These are phyloP conservation scores for Tenthredo notha DNA, from an alignment of 2,888 invertebrate species.

Conservation along the genomic window DNA sequence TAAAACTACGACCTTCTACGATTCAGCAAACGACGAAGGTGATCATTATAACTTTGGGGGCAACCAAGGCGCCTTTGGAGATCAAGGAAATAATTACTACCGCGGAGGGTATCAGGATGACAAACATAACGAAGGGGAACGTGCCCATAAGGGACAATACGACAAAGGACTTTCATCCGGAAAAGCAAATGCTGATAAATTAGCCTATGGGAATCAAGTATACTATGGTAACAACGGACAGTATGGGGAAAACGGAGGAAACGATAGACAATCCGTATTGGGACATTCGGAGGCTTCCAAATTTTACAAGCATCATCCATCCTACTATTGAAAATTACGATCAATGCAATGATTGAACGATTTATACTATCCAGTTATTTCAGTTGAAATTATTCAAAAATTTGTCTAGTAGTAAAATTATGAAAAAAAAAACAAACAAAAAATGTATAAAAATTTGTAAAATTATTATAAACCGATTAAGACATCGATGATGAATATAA, in stretches of 20 bases:
- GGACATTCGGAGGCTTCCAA: slow-evolving; percentile 83
- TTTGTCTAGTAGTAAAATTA: not conserved
- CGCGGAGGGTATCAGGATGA: slow-evolving; percentile 83
- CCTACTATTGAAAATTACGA: slow-evolving; percentile 70
- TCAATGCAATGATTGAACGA: not conserved
- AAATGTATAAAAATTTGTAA: not conserved
- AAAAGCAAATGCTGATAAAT: slow-evolving; percentile 82
- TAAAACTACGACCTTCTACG: slow-evolving; percentile 84
- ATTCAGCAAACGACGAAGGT: slow-evolving; percentile 84
- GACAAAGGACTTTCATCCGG: slow-evolving; percentile 81
- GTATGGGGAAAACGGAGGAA: slow-evolving; percentile 82
- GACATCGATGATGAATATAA: not conserved
- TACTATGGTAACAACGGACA: slow-evolving; percentile 82
- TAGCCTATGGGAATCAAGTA: slow-evolving; percentile 82
- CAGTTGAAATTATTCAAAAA: not conserved
- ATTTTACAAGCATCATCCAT: slow-evolving; percentile 81
- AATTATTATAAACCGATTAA: not conserved
- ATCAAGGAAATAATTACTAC: slow-evolving; percentile 81
- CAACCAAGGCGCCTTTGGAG: slow-evolving; percentile 82
- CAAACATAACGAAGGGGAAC: slow-evolving; percentile 80
- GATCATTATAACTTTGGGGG: slow-evolving; percentile 82
- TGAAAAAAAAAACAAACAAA: too few relatives aligned
- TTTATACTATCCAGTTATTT: not conserved
- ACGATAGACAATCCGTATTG: slow-evolving; percentile 82
- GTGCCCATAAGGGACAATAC: slow-evolving; percentile 82